Conservation (phyloP, 2,113 vertebrate species). For the Pterocles orientalis region DNA sequence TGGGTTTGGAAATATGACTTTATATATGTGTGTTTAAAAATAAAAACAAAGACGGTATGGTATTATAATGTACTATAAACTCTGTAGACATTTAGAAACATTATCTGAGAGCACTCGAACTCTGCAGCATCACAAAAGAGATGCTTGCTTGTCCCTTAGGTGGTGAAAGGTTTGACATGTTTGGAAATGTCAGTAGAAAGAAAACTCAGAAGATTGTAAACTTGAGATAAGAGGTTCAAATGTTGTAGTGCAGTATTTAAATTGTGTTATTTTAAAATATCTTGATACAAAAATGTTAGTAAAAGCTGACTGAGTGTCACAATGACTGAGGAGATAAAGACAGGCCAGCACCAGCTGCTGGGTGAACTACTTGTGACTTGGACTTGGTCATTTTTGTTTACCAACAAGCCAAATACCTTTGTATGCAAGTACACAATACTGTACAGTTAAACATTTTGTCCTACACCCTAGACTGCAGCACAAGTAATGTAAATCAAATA, state of each 20-base stretch:
- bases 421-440: background rate
- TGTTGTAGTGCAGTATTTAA: background rate
- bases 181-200: background rate
- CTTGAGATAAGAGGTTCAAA: background rate
- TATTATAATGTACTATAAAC: background rate
- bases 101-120: background rate
- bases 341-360: background rate
- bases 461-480: background rate
- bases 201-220: background rate
- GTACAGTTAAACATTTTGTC: background rate
- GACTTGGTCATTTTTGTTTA: background rate
- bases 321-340: background rate
- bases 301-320: background rate
- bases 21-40: background rate
- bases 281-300: background rate
- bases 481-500: background rate
- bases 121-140: background rate
- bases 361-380: background rate
- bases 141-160: background rate
- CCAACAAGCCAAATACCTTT: background rate
- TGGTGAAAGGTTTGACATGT: background rate
- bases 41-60: background rate
- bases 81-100: background rate
- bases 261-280: background rate
- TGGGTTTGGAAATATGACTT: background rate